Conservation (phyloP, 2,888 invertebrate species). For the Cosmia pyralina region DNA sequence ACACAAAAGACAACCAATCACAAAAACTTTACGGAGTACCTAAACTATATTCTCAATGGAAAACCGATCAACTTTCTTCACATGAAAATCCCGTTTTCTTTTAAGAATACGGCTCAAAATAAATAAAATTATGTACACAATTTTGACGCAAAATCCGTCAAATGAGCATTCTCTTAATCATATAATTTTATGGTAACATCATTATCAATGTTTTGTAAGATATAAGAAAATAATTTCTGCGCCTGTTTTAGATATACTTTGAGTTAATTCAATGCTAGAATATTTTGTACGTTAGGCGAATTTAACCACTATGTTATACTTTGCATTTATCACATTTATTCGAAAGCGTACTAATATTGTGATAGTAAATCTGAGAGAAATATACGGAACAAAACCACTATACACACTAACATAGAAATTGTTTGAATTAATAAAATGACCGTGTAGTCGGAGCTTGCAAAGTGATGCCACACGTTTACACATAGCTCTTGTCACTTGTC, state of each 20-base stretch:
- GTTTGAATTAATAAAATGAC: slow-evolving; percentile 22
- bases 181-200: slow-evolving; percentile 43
- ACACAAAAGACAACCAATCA: slow-evolving; percentile 31
- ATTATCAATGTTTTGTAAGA: slow-evolving; percentile 43
- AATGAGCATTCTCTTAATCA: slow-evolving; percentile 38
- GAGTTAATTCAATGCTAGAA: slow-evolving; percentile 69
- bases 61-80: slow-evolving; percentile 6
- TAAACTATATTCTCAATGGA: slow-evolving; percentile 13
- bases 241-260: slow-evolving; percentile 60
- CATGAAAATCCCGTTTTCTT: background rate
- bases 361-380: slow-evolving; percentile 49
- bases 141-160: slow-evolving; percentile 15
- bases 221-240: slow-evolving; percentile 63
- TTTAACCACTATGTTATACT: slow-evolving; percentile 67
- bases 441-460: slow-evolving; percentile 48
- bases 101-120: slow-evolving; percentile 6
- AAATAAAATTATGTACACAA: slow-evolving; percentile 25
- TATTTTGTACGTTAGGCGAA: slow-evolving; percentile 77
- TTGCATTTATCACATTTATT: slow-evolving; percentile 76
- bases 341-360: slow-evolving; percentile 65
- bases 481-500: slow-evolving; percentile 43
- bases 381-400: slow-evolving; percentile 64
- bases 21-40: slow-evolving; percentile 2
- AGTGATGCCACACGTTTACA: slow-evolving; percentile 57
- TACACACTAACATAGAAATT: slow-evolving; percentile 54